Conservation (phyloP, 2,888 invertebrate genomes). For the Ectemnius cavifrons region DNA sequence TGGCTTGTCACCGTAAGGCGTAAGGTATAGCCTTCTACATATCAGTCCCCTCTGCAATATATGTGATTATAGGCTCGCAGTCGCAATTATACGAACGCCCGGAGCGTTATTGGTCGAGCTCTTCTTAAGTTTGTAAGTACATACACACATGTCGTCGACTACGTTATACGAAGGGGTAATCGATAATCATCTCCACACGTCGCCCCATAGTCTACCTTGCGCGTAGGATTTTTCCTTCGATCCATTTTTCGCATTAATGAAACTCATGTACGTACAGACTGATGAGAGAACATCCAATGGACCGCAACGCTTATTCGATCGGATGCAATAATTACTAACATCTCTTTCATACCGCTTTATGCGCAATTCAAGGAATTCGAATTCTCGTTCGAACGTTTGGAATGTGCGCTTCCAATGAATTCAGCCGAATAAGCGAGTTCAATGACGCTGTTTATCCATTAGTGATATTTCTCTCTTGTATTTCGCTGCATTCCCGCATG, state of each 20-base stretch:
- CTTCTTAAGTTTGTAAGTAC: conserved; percentile 56
- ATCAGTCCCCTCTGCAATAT: conserved; percentile 29
- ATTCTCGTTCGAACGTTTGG: too few species aligned
- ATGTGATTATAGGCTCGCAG: conserved; percentile 33
- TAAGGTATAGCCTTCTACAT: conserved; percentile 15
- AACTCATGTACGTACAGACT: too few species aligned
- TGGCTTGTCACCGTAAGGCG: conserved; percentile 7
- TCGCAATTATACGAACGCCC: conserved; percentile 41
- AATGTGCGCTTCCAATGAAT: too few species aligned
- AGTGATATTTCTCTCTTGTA: too few species aligned
- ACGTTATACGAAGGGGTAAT: conserved; percentile 44
- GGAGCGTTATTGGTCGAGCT: conserved; percentile 35
- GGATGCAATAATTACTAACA: too few species aligned
- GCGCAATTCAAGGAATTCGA: too few species aligned
- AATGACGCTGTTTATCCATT: too few species aligned
- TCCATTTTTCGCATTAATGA: neutral
- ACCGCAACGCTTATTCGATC: too few species aligned
- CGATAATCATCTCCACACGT: conserved; percentile 13
- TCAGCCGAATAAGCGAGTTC: too few species aligned
- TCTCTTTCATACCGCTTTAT: too few species aligned
- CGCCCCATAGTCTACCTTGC: neutral
- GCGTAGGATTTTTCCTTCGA: neutral
- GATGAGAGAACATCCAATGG: too few species aligned
- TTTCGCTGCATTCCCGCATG: too few species aligned
- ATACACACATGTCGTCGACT: conserved; percentile 54